Percentiles rank a stretch among this genome's conserved stretches.
These are phyloP conservation scores for Onychomys leucogaster DNA, from an alignment of 2,797 vertebrate genomes.

Conservation along the genomic window DNA sequence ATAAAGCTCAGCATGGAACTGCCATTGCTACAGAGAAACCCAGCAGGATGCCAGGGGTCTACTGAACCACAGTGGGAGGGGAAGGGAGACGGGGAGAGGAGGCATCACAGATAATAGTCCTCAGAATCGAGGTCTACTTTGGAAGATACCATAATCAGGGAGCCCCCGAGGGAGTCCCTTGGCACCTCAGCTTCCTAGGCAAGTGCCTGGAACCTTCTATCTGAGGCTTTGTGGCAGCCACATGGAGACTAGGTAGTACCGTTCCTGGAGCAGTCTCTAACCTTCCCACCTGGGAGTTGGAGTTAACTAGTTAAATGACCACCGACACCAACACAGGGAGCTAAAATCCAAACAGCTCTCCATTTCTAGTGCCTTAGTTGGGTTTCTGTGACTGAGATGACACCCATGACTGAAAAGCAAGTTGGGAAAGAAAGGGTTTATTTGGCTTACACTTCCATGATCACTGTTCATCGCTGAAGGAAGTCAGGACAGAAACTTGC, in stretches of 20 bases:
- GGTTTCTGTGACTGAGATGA: neutral
- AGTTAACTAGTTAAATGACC: neutral
- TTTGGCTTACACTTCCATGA: neutral
- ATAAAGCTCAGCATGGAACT: neutral
- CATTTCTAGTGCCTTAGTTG: neutral
- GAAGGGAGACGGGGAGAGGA: neutral
- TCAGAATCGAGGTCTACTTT: neutral
- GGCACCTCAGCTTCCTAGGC: neutral
- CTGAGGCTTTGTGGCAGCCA: neutral
- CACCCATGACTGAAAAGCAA: neutral
- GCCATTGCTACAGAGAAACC: neutral
- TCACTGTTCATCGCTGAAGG: neutral
- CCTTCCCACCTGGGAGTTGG: too few relatives aligned
- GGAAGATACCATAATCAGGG: neutral
- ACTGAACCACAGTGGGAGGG: neutral
- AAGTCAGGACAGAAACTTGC: neutral
- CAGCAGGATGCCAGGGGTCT: neutral
- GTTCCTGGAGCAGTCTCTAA: neutral
- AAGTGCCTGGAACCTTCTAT: neutral
- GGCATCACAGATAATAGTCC: rapidly evolving
- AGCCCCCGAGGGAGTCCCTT: neutral
- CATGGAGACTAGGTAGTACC: neutral
- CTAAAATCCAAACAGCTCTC: neutral
- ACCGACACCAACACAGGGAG: neutral
- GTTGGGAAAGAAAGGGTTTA: neutral